These are phyloP conservation scores for Sylvilagus bachmani DNA, from an alignment of 2,113 vertebrate genomes.

Conservation along the genomic window DNA sequence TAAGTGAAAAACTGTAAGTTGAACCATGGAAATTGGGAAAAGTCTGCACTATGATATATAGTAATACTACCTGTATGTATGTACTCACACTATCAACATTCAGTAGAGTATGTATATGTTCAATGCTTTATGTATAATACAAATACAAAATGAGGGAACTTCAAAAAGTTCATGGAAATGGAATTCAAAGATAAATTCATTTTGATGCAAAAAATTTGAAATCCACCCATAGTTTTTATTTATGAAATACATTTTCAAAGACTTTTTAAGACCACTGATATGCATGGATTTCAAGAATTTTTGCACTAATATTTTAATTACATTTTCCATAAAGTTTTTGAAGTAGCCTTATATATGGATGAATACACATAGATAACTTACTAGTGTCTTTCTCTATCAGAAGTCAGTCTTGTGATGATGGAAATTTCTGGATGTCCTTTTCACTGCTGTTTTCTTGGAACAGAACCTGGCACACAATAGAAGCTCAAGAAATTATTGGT, in stretches of 20 bases:
- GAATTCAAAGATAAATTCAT: too few species aligned
- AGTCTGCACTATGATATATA: background rate
- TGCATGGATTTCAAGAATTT: too few species aligned
- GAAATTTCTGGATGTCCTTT: background rate
- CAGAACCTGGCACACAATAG: background rate
- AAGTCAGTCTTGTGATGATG: conserved; percentile 22
- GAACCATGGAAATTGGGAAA: too few species aligned
- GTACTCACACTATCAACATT: background rate
- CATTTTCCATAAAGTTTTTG: too few species aligned
- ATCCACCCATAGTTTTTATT: too few species aligned
- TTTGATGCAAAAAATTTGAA: too few species aligned
- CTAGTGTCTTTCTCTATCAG: background rate
- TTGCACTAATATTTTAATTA: too few species aligned
- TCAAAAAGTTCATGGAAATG: too few species aligned
- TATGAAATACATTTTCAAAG: too few species aligned
- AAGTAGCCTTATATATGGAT: too few species aligned
- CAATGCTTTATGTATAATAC: background rate
- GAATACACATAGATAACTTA: background rate
- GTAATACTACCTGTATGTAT: background rate
- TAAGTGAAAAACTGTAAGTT: too few species aligned
- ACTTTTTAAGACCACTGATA: too few species aligned
- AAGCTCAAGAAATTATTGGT: conserved; percentile 33
- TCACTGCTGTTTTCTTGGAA: background rate
- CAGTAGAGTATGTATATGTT: background rate
- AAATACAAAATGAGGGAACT: background rate